phyloP scores from a whole-genome alignment of 2,113 vertebrate genomes.

The Siniperca knerii region DNA sequence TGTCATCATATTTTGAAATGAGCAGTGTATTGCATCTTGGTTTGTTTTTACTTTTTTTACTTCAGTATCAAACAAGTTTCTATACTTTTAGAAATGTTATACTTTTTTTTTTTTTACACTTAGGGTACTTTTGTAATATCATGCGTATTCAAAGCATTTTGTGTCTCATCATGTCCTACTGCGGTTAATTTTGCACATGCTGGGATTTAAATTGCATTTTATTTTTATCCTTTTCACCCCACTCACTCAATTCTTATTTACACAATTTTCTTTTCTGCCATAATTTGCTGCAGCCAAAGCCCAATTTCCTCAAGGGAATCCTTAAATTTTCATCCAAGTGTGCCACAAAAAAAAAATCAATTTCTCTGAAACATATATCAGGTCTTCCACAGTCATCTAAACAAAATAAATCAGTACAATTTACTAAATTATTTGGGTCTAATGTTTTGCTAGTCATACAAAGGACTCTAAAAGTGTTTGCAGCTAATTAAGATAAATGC shows the following conservation, averaged over 20 bases:
- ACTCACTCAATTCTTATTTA: constrained; percentile 19
- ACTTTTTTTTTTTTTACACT: neutral
- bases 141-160: neutral
- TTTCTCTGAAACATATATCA: neutral
- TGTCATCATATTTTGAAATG: neutral
- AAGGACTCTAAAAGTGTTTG: neutral
- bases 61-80: neutral
- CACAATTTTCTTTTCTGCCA: neutral
- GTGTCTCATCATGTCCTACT: neutral
- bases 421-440: neutral
- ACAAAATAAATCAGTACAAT: neutral
- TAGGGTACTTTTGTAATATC: neutral
- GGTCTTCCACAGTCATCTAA: neutral
- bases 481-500: neutral
- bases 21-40: neutral
- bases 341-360: constrained; percentile 9
- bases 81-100: neutral
- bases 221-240: neutral
- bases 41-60: constrained; percentile 1
- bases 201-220: constrained; percentile 26
- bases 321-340: constrained; percentile 29
- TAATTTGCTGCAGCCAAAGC: constrained; percentile 15
- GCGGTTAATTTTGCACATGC: neutral
- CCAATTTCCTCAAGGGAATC: constrained; percentile 26
- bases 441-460: neutral